Conservation (phyloP, 2,888 invertebrate genomes). For the Rambutsinella grinnellia region DNA sequence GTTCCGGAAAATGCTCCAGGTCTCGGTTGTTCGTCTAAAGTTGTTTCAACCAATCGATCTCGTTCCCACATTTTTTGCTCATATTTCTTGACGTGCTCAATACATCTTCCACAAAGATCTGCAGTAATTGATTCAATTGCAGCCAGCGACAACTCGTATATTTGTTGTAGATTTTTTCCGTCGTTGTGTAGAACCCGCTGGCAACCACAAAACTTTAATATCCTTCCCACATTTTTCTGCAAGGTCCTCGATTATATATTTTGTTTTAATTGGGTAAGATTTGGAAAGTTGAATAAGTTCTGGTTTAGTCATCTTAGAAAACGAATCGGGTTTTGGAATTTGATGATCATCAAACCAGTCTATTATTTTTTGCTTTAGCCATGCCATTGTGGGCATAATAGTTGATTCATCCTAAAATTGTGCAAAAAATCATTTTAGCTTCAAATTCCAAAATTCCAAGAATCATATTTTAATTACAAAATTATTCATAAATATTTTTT, state of each 20-base stretch:
- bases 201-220: conserved; percentile 16
- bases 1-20: too few species aligned
- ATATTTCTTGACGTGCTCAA: background rate
- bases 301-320: background rate
- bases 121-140: background rate
- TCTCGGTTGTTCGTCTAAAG: too few species aligned
- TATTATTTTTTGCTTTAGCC: background rate
- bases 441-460: background rate
- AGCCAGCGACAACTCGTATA: background rate
- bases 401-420: background rate
- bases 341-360: background rate
- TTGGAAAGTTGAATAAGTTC: background rate
- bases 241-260: background rate
- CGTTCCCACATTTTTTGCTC: background rate
- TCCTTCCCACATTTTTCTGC: conserved; percentile 18
- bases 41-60: too few species aligned
- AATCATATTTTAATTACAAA: background rate
- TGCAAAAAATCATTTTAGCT: background rate
- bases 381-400: conserved; percentile 1
- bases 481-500: too few species aligned
- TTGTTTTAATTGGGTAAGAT: background rate
- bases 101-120: background rate
- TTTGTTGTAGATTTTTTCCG: background rate
- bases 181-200: background rate
- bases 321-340: background rate